Evolutionary conservation across 2,113 vertebrate species (phyloP).

Genomic region (Corydoras maculifer): DNA sequence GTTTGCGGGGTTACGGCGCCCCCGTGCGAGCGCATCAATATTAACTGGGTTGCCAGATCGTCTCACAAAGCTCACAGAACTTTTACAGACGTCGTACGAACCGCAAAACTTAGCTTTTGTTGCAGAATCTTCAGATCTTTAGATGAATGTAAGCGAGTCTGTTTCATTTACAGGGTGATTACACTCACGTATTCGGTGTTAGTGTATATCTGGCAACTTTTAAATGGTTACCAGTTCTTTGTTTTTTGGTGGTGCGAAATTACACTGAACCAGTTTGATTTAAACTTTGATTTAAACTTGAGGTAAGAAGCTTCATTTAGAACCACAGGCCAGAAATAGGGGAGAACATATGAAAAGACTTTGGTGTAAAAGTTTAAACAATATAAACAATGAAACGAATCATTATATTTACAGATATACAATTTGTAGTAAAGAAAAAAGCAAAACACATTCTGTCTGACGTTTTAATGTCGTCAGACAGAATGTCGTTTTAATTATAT

Average conservation of each 20-base stretch:
- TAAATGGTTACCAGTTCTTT: not conserved
- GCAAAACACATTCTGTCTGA: no score
- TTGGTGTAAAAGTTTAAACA: no score
- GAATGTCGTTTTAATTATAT: no score
- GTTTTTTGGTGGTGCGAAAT: slow-evolving; percentile 11
- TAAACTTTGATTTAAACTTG: not conserved
- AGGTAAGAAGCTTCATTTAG: slow-evolving; percentile 18
- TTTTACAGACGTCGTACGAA: not conserved
- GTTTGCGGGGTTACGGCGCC: slow-evolving; percentile 59
- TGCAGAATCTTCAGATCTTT: not conserved
- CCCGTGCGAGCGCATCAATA: slow-evolving; percentile 50
- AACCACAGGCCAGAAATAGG: not conserved
- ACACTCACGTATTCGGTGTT: not conserved
- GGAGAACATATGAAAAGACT: not conserved
- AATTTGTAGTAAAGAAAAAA: no score
- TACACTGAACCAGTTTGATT: slow-evolving; percentile 1
- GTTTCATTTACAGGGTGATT: not conserved
- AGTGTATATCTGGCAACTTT: not conserved
- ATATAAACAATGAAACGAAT: no score
- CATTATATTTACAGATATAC: no score
- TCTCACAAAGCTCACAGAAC: not conserved
- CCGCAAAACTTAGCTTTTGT: not conserved
- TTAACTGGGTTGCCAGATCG: slow-evolving; percentile 11
- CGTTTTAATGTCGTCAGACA: no score
- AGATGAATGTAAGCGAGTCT: not conserved